Conservation (phyloP, 2,888 invertebrate genomes). For the Synanthedon vespiformis region DNA sequence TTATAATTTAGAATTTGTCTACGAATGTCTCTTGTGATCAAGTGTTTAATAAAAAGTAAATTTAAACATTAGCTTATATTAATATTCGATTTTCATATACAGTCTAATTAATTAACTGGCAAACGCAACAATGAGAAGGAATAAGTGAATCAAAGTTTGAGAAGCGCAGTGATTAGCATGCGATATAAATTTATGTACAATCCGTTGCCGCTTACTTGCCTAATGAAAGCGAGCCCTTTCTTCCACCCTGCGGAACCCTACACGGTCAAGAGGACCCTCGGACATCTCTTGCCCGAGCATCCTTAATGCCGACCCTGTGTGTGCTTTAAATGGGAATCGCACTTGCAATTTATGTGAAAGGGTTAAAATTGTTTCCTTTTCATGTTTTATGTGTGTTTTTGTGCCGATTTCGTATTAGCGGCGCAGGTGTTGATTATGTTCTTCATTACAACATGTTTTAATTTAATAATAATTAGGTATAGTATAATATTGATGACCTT, state of each 20-base stretch:
- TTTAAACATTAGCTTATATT: too few relatives aligned
- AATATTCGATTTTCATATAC: not conserved
- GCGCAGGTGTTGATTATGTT: conserved; percentile 6
- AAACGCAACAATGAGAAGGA: too few relatives aligned
- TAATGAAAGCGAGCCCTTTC: conserved; percentile 70
- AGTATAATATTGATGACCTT: too few relatives aligned
- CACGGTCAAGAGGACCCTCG: conserved; percentile 41
- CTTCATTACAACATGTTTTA: too few relatives aligned
- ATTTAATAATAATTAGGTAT: too few relatives aligned
- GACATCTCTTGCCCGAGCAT: conserved; percentile 29
- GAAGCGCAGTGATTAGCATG: conserved; percentile 20
- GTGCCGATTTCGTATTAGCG: conserved; percentile 30
- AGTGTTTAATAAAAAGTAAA: too few relatives aligned
- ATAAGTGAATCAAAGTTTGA: conserved; percentile 26
- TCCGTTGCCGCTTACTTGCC: conserved; percentile 40
- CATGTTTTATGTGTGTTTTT: conserved; percentile 41
- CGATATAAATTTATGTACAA: conserved; percentile 52
- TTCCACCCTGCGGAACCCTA: conserved; percentile 28
- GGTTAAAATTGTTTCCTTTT: conserved; percentile 46
- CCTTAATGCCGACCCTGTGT: conserved; percentile 44
- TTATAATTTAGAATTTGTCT: too few relatives aligned
- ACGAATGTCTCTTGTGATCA: too few relatives aligned
- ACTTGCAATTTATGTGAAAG: conserved; percentile 65
- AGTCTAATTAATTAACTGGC: not conserved
- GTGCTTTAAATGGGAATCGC: conserved; percentile 60